Evolutionary conservation across 2,888 invertebrate species (phyloP).

Genomic region (Ophion costatus): DNA sequence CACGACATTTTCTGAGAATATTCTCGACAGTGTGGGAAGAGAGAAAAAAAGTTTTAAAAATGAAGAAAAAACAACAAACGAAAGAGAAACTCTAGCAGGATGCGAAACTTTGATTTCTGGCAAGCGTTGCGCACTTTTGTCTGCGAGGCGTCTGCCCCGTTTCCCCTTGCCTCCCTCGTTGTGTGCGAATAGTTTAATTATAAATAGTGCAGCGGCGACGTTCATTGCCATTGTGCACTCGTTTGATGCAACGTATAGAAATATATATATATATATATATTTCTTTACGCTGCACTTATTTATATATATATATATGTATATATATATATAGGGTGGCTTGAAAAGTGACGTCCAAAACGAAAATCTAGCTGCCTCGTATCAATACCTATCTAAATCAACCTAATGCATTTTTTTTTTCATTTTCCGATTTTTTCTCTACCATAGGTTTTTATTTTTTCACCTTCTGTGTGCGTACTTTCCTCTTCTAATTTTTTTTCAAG

Average conservation of each 20-base stretch:
- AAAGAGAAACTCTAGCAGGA: not conserved
- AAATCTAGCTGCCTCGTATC: too few species aligned
- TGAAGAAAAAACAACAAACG: conserved; percentile 6
- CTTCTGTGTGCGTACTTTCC: too few species aligned
- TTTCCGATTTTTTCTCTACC: too few species aligned
- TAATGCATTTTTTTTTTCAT: too few species aligned
- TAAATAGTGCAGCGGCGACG: conserved; percentile 65
- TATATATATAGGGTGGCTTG: too few species aligned
- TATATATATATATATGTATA: too few species aligned
- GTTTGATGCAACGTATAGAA: conserved; percentile 23
- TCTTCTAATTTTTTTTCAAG: too few species aligned
- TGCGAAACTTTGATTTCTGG: conserved; percentile 66
- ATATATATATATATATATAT: conserved; percentile 2
- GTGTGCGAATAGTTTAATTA: conserved; percentile 61
- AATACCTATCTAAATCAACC: too few species aligned
- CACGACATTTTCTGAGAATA: not conserved
- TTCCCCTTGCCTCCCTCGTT: conserved; percentile 23
- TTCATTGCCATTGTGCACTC: conserved; percentile 71
- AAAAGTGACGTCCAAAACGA: too few species aligned
- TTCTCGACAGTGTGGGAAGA: not conserved
- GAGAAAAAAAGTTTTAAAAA: not conserved
- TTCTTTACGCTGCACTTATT: too few species aligned
- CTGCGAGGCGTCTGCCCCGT: conserved; percentile 74
- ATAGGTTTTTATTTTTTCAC: too few species aligned
- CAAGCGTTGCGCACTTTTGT: conserved; percentile 69